A percentile compares a stretch with the other conserved stretches of the same genome.
These are phyloP conservation scores for Rhegmatorhina hoffmannsi DNA, from an alignment of 2,113 vertebrate genomes.

Conservation along the genomic window DNA sequence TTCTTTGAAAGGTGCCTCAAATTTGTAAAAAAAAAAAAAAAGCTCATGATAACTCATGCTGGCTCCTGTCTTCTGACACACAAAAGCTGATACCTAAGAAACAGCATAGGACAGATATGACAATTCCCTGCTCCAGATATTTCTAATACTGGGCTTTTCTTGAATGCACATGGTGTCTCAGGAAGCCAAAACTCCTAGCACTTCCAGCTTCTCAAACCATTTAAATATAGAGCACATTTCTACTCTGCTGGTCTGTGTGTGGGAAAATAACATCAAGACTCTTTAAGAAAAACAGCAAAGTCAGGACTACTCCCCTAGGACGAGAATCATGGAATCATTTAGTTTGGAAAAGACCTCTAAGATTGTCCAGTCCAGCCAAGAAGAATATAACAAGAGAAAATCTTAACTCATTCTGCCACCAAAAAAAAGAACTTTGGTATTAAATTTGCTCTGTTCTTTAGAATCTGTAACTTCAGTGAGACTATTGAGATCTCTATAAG, in stretches of 20 bases:
- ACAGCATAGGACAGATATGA: background rate
- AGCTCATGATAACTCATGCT: background rate
- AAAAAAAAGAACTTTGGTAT: background rate
- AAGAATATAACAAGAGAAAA: background rate
- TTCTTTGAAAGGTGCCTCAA: background rate
- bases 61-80: background rate
- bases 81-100: background rate
- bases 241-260: background rate
- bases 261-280: background rate
- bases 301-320: background rate
- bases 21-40: background rate
- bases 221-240: background rate
- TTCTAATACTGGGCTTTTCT: background rate
- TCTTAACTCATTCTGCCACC: background rate
- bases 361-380: background rate
- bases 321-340: background rate
- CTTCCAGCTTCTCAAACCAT: background rate
- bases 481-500: background rate
- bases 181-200: background rate
- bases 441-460: background rate
- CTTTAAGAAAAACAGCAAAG: background rate
- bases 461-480: background rate
- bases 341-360: background rate
- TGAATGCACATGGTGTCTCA: background rate
- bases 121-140: background rate